phyloP scores from a whole-genome alignment of 1,140 invertebrate species.

The Ylistrum balloti region DNA sequence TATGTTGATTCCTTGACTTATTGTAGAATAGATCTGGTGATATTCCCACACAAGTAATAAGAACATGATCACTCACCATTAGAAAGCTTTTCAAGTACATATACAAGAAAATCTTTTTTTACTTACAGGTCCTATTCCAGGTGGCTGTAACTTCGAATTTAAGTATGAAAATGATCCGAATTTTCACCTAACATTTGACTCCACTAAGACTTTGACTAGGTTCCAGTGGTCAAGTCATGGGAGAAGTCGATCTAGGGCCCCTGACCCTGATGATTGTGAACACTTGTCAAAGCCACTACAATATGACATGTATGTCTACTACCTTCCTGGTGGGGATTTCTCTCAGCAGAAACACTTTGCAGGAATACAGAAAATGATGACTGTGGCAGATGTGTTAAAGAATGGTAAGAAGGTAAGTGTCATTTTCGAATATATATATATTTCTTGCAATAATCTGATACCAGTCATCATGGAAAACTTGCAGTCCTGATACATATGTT shows the following conservation, averaged over 20 bases:
- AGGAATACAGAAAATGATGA: not conserved
- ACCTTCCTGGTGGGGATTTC: not conserved
- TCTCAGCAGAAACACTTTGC: not conserved
- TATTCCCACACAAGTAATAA: too few relatives aligned
- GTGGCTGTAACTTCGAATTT: not conserved
- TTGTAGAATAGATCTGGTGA: too few relatives aligned
- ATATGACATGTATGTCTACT: slow-evolving; percentile 33
- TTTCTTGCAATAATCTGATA: too few relatives aligned
- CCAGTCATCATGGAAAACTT: too few relatives aligned
- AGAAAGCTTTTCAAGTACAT: too few relatives aligned
- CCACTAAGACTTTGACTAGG: not conserved
- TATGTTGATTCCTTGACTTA: too few relatives aligned
- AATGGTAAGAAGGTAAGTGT: not conserved
- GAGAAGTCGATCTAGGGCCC: not conserved
- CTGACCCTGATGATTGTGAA: slow-evolving; percentile 4
- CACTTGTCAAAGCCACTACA: not conserved
- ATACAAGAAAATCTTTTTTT: too few relatives aligned
- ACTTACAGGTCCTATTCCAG: not conserved
- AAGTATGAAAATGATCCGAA: not conserved
- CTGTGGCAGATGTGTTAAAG: not conserved
- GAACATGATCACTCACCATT: too few relatives aligned
- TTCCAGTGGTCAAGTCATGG: slow-evolving; percentile 20
- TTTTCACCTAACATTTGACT: not conserved
- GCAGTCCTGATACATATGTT: too few relatives aligned
- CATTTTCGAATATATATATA: too few relatives aligned